Base-by-base conservation (phyloP, 2,797 vertebrate species). In the Sebastes aleutianus region DNA sequence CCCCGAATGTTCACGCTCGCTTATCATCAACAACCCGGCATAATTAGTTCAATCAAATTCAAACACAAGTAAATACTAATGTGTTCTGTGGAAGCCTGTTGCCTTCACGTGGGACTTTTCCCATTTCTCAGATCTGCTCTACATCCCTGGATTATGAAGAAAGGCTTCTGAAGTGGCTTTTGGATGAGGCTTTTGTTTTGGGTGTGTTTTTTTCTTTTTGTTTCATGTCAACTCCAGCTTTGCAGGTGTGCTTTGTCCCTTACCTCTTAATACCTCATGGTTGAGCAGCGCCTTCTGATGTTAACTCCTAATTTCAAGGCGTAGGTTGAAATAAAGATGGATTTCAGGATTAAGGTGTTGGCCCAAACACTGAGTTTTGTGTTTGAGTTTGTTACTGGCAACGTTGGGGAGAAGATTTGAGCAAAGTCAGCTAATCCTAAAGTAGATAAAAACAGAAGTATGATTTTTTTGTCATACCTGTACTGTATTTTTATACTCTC, bases 21-120 rank as follows among this genome's bases (percentile, higher is more conserved):
- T 91, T 90, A 90, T 90, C 91, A 69, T 85, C 87, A 83, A 70
- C 89, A 88, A 87, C 85, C 84, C 67, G 14, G 57, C 78, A 65
- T 92, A 94, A 95, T 96, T 95, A 94, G 92, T 75, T 86, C 82
- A 90, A 83, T 91, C 89, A 88, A 89, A 89, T 85, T 91, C 90
- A 91, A 92, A 92, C 82, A 74, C 62, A 39, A 85, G 80, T 91
- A 84, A 90, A 91, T 88, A 85, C 86, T 82, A 82, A 85, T 79
- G 85, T 65, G 57, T 65, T 88, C 78, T 90, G 92, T 92, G 86
- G 79, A 90, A 80, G 91, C 91, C 80, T 90, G 93, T 85, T 92
- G 87, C 85, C 75, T 88, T 91, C 89, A 88, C 85, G 79, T 91
- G 91, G 92, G 92, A 93, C 89, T 94, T 95, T 92, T 94, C 92